phyloP scores from a whole-genome alignment of 1,140 invertebrate genomes.

The Bombus difficillimus region DNA sequence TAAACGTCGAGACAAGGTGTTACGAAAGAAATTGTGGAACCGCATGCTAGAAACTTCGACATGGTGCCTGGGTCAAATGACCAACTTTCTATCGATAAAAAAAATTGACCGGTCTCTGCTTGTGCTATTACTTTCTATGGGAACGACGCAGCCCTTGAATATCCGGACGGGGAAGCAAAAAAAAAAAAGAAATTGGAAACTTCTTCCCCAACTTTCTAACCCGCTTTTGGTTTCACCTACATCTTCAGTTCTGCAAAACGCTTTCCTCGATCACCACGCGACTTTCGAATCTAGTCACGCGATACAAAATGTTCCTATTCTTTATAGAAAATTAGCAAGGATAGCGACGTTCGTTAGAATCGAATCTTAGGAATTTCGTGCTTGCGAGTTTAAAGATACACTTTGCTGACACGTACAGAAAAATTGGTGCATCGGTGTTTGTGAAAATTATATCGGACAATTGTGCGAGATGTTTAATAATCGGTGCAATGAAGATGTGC shows the following conservation, averaged over 20 bases:
- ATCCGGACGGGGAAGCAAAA: constrained; percentile 51
- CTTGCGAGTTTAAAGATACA: too few relatives aligned
- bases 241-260: constrained; percentile 39
- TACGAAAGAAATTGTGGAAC: neutral
- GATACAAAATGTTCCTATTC: too few relatives aligned
- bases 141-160: constrained; percentile 27
- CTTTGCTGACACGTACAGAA: too few relatives aligned
- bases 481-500: neutral
- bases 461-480: neutral
- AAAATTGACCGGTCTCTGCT: constrained; percentile 53
- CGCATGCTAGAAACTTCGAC: neutral
- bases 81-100: constrained; percentile 70
- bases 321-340: neutral
- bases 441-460: too few relatives aligned
- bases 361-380: neutral
- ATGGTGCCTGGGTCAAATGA: constrained; percentile 21
- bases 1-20: neutral
- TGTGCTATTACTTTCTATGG: neutral
- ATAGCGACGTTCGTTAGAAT: too few relatives aligned
- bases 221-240: constrained; percentile 27
- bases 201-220: constrained; percentile 66
- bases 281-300: neutral
- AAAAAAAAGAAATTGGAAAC: constrained; percentile 72
- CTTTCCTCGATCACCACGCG: neutral
- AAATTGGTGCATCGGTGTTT: neutral